These are phyloP conservation scores for Grallaria varia DNA, from an alignment of 2,113 vertebrate species.

Conservation along the genomic window DNA sequence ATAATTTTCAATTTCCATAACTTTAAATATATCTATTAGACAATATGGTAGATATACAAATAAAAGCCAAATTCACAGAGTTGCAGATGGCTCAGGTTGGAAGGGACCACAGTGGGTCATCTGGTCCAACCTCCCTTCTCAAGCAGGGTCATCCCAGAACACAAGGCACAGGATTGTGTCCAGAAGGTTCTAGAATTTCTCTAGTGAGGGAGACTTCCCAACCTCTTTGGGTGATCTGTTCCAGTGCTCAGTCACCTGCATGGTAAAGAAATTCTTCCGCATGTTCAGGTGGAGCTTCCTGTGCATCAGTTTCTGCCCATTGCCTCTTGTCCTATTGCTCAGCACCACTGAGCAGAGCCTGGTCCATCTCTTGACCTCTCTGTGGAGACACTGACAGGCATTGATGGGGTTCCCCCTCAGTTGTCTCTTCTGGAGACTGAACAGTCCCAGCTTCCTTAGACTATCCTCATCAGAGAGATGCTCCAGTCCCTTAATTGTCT, in stretches of 20 bases:
- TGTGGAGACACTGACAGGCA: neutral
- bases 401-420: neutral
- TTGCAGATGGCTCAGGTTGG: too few relatives aligned
- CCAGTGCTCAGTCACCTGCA: fast-evolving
- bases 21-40: neutral
- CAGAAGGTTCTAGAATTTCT: neutral
- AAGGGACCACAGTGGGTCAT: neutral
- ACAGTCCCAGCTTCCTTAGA: neutral
- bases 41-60: neutral
- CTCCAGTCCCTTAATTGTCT: neutral
- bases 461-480: neutral
- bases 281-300: neutral
- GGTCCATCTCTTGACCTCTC: neutral
- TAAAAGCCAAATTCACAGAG: fast-evolving
- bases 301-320: fast-evolving
- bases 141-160: neutral
- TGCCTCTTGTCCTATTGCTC: neutral
- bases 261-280: fast-evolving
- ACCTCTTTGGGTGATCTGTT: neutral
- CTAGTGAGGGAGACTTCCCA: neutral
- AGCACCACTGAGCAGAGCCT: neutral
- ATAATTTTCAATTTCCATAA: neutral
- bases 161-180: fast-evolving
- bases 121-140: neutral
- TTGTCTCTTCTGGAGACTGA: fast-evolving